Conservation (phyloP, 2,113 vertebrate genomes). For the Indicator indicator region DNA sequence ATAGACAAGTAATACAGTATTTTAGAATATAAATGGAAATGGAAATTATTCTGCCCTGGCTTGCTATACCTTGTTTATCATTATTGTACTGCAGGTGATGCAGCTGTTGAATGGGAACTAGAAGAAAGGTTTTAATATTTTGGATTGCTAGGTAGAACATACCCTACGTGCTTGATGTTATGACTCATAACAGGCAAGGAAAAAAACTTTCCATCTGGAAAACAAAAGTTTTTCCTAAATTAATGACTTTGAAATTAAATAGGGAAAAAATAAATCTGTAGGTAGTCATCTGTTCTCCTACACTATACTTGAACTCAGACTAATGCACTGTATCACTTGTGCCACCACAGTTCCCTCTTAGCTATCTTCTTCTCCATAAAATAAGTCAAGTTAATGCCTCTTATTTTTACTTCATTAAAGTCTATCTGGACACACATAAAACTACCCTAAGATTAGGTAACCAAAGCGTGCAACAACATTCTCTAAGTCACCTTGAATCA, state of each 20-base stretch:
- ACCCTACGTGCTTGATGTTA: constrained; percentile 15
- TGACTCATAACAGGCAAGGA: constrained; percentile 21
- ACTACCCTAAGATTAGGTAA: not conserved
- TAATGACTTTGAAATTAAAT: constrained; percentile 31
- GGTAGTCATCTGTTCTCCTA: not conserved
- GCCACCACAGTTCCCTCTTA: not conserved
- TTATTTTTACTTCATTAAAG: not conserved
- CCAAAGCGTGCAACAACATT: not conserved
- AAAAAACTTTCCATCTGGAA: constrained; percentile 1
- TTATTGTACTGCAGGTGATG: constrained; percentile 47
- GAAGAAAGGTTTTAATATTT: constrained; percentile 42
- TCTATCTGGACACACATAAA: not conserved
- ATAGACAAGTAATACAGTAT: constrained; percentile 20
- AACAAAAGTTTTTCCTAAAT: not conserved
- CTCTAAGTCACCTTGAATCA: not conserved
- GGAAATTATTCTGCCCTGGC: constrained; percentile 34
- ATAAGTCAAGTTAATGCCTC: not conserved
- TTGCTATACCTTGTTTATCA: constrained; percentile 37
- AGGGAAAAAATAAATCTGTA: not conserved
- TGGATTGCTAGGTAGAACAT: not conserved
- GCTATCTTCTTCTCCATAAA: not conserved
- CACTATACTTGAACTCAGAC: not conserved
- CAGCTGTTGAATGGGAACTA: constrained; percentile 46
- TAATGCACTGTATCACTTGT: not conserved
- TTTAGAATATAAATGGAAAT: constrained; percentile 58